Base-by-base conservation (phyloP, 2,797 vertebrate species). In the Semotilus atromaculatus region DNA sequence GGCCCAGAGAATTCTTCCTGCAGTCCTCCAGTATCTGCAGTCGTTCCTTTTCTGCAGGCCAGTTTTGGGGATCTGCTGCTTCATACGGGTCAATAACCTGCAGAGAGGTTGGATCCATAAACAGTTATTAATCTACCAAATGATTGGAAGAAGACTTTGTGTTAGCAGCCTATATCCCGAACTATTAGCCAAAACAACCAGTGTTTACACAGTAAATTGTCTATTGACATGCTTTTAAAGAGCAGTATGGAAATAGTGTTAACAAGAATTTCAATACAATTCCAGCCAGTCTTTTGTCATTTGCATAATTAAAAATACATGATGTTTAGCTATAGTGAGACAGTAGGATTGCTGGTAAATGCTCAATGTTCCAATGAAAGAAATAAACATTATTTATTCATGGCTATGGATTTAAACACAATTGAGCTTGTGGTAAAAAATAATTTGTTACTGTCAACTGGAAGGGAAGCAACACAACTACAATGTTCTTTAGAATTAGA, bases 31-130 rank as follows among this genome's bases (percentile, higher is more conserved):
- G 92, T 72, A 96, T 90, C 78, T 92, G 90, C 86, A 90, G 89
- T 82, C 94, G 93, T 68, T 84, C 91, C 88, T 89, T 80, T 80
- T 92, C 92, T 86, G 94, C 91, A 0, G 93, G 94, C 92, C 94
- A 93, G 5, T 83, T 81, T 23, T 86, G 86, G 8, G 90, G 88
- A 83, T 95, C 92, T 45, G 89, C 86, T 53, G 93, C 95, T 88
- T 96, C 95, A 86, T 94, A 96, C 0, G 94, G 95, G 86, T 97
- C 96, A 58, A 96, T 93, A 68, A 95, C 92, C 96, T 97, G 67
- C 58, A 85, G 5, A 73, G 77, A 83, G 68, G 19, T 66, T 66
- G 26, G 18, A 62, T 67, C 34, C 55, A 60, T 3, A 60, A 14
- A 40, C 19, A 14, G 1, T 58, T 34, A 31, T 60, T 7, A 19